Percentiles rank a stretch among this genome's conserved stretches.
These are phyloP conservation scores for Ibidorhyncha struthersii DNA, from an alignment of 2,113 vertebrate genomes.

Conservation along the genomic window DNA sequence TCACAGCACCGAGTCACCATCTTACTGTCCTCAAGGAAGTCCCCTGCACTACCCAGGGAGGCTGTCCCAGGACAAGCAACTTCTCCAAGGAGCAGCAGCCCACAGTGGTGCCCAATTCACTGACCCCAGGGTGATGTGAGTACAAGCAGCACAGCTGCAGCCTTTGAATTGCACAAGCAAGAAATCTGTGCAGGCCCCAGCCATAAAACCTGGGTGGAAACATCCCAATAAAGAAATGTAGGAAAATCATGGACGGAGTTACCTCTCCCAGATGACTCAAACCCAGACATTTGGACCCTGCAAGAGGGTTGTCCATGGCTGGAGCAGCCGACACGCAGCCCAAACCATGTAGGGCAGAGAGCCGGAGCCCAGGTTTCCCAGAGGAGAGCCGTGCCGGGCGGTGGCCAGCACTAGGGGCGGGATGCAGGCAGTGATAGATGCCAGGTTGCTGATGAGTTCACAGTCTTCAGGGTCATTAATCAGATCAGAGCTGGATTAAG, in stretches of 20 bases:
- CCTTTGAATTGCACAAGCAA: neutral
- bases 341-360: neutral
- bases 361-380: neutral
- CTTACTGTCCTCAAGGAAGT: neutral
- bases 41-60: neutral
- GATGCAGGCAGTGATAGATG: conserved; percentile 57
- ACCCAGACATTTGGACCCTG: neutral
- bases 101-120: neutral
- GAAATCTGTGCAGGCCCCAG: neutral
- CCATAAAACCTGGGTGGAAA: neutral
- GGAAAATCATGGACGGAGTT: neutral
- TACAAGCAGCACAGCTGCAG: neutral
- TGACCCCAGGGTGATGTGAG: neutral
- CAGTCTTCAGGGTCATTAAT: conserved; percentile 57
- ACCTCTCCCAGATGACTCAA: neutral
- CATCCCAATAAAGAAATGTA: neutral
- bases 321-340: neutral
- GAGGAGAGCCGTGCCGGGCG: neutral
- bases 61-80: neutral
- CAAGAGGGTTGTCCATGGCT: neutral
- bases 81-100: neutral
- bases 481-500: conserved; percentile 70
- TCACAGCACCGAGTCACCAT: neutral
- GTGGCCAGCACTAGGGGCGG: conserved; percentile 11
- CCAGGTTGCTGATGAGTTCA: conserved; percentile 67